A percentile compares a stretch with the other conserved stretches of the same genome.
Conservation (phyloP, 2,797 vertebrate genomes). For the Semaprochilodus insignis region DNA sequence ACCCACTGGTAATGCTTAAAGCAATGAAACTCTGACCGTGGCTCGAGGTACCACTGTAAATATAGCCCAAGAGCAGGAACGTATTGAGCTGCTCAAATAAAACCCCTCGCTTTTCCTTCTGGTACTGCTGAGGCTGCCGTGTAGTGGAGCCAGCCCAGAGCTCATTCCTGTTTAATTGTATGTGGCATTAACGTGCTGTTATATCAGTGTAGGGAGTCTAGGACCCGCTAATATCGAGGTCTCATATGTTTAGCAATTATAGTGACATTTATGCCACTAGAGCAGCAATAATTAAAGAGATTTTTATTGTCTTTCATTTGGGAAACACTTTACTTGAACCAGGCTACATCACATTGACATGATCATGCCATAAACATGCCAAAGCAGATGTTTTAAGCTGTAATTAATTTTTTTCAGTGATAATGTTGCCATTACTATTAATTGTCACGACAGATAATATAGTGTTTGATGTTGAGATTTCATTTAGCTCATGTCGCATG, state of each 20-base stretch:
- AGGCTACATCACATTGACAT: neutral
- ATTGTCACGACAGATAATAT: too few species aligned
- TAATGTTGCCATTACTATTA: too few species aligned
- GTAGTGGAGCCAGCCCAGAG: constrained; percentile 43
- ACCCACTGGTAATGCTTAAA: constrained; percentile 3
- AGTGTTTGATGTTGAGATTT: too few species aligned
- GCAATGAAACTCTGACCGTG: constrained; percentile 35
- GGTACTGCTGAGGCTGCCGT: constrained; percentile 30
- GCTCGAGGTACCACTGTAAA: constrained; percentile 51
- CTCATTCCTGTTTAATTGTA: constrained; percentile 22
- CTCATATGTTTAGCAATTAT: neutral
- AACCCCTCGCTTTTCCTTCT: constrained; percentile 51
- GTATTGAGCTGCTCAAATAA: constrained; percentile 51
- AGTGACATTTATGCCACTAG: neutral
- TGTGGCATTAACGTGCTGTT: constrained; percentile 6
- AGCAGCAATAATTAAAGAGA: neutral
- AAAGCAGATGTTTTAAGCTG: too few species aligned
- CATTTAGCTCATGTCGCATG: too few species aligned
- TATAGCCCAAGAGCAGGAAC: constrained; percentile 45
- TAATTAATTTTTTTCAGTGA: too few species aligned
- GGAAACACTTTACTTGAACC: too few species aligned
- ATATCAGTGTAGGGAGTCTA: neutral
- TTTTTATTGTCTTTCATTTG: neutral
- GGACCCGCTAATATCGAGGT: neutral
- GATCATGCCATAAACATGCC: too few species aligned